These are phyloP conservation scores for Parelbella ahira DNA, from an alignment of 2,888 invertebrate genomes.

Conservation along the genomic window DNA sequence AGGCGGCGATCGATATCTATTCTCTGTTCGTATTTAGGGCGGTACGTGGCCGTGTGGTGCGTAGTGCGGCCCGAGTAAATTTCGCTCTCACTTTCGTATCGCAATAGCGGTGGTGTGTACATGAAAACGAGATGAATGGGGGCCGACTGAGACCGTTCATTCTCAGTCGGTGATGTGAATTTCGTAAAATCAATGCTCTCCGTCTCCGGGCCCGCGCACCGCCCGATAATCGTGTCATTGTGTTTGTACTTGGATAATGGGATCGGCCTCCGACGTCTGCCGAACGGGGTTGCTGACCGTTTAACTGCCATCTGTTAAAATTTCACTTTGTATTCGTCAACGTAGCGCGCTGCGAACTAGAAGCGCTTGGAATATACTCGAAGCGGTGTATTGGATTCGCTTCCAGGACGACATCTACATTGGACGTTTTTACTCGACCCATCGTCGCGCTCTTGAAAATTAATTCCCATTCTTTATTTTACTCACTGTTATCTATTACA, in stretches of 20 bases:
- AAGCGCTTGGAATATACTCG: no score
- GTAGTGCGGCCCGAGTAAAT: constrained; percentile 70
- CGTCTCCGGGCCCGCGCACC: constrained; percentile 59
- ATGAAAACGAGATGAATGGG: constrained; percentile 80
- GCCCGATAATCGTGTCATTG: constrained; percentile 68
- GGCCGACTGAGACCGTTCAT: constrained; percentile 71
- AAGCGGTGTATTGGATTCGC: no score
- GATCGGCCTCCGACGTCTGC: constrained; percentile 50
- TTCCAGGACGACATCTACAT: no score
- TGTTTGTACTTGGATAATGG: constrained; percentile 62
- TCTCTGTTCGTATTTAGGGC: constrained; percentile 61
- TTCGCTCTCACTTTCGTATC: constrained; percentile 78
- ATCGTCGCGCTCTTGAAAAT: no score
- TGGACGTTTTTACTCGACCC: no score
- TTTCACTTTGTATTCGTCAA: constrained; percentile 50
- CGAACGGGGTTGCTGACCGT: constrained; percentile 54
- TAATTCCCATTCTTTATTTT: no score
- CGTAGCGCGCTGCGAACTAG: constrained; percentile 33
- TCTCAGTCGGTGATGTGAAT: constrained; percentile 71
- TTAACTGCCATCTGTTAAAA: constrained; percentile 57
- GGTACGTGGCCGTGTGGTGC: constrained; percentile 55
- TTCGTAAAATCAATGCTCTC: constrained; percentile 73
- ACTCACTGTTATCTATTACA: no score
- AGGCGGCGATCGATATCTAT: constrained; percentile 49
- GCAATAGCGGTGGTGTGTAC: constrained; percentile 70